Evolutionary conservation across 1,140 invertebrate species (phyloP).

Genomic region (Euglossa dilemma): DNA sequence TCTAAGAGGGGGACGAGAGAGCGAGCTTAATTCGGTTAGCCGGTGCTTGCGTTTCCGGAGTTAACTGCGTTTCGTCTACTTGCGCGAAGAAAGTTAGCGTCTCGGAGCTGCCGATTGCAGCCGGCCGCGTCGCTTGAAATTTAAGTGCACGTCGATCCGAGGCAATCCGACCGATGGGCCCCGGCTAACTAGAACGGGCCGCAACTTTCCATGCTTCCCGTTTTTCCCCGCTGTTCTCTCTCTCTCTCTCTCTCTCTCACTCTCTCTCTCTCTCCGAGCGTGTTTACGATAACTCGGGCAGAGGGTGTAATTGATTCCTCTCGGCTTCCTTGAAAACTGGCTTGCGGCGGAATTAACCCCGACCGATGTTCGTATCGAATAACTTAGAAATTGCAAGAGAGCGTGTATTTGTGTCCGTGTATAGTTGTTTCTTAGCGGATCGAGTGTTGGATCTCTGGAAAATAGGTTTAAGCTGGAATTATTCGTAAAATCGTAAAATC

Average conservation of each 20-base stretch:
- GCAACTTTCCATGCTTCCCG: neutral
- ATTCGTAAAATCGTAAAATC: too few relatives aligned
- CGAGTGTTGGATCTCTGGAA: neutral
- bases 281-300: neutral
- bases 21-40: conserved; percentile 61
- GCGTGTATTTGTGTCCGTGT: too few relatives aligned
- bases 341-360: too few relatives aligned
- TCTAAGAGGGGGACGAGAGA: too few relatives aligned
- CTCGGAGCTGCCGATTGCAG: conserved; percentile 47
- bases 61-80: conserved; percentile 58
- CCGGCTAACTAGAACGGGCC: conserved; percentile 7
- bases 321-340: neutral
- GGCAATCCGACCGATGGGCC: conserved; percentile 39
- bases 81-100: conserved; percentile 37
- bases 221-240: neutral
- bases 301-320: neutral
- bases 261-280: too few relatives aligned
- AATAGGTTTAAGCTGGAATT: neutral
- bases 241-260: too few relatives aligned
- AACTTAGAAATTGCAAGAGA: neutral
- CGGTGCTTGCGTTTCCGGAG: conserved; percentile 50
- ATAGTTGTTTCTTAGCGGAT: neutral
- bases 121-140: conserved; percentile 22
- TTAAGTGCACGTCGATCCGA: conserved; percentile 37
- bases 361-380: too few relatives aligned